Conservation (phyloP, 2,113 vertebrate species). For the Kryptolebias marmoratus region DNA sequence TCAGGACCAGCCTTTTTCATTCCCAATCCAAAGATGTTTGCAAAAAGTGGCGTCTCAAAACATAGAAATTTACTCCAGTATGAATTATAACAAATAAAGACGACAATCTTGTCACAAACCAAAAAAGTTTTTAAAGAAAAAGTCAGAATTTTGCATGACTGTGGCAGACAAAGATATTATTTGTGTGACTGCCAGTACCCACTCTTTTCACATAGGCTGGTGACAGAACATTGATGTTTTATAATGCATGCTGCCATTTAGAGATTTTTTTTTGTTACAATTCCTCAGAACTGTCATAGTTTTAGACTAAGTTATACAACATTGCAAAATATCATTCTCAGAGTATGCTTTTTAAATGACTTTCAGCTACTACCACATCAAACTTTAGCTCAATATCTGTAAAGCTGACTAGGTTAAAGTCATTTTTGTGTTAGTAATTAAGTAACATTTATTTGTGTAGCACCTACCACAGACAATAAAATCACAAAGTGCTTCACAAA, state of each 20-base stretch:
- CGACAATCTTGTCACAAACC: too few relatives aligned
- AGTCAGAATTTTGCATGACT: background rate
- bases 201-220: constrained; percentile 32
- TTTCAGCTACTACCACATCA: too few relatives aligned
- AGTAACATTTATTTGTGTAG: too few relatives aligned
- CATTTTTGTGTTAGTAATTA: too few relatives aligned
- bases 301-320: background rate
- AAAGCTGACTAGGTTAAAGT: too few relatives aligned
- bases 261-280: constrained; percentile 13
- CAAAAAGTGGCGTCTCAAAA: too few relatives aligned
- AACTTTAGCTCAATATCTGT: too few relatives aligned
- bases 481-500: too few relatives aligned
- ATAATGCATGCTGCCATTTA: constrained; percentile 17
- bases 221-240: constrained; percentile 21
- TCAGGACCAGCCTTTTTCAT: background rate
- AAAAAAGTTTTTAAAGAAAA: too few relatives aligned
- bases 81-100: too few relatives aligned
- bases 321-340: constrained; percentile 2
- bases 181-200: constrained; percentile 16
- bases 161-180: constrained; percentile 9
- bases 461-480: too few relatives aligned
- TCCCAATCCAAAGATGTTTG: background rate
- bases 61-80: too few relatives aligned
- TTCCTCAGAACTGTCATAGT: constrained; percentile 11
- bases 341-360: constrained; percentile 6